phyloP scores from a whole-genome alignment of 2,888 invertebrate genomes.

The Steromphala cineraria region DNA sequence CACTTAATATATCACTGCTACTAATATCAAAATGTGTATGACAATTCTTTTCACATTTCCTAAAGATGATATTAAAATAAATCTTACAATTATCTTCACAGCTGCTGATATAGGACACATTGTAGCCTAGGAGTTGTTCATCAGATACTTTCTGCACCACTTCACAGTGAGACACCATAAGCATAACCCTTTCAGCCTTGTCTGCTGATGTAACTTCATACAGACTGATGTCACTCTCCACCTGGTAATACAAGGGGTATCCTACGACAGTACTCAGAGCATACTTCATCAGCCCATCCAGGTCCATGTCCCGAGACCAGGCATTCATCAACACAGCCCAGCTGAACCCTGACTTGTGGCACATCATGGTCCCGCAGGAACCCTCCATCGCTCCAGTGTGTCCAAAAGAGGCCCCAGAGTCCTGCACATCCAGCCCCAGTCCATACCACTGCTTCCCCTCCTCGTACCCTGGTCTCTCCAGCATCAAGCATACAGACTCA shows the following conservation, averaged over 20 bases:
- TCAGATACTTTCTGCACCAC: conserved; percentile 27
- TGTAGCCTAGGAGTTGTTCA: conserved; percentile 39
- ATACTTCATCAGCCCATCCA: conserved; percentile 65
- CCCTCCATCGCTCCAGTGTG: conserved; percentile 72
- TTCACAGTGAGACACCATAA: conserved; percentile 37
- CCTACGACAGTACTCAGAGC: conserved; percentile 47
- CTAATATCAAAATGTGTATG: conserved; percentile 33
- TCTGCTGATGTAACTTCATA: conserved; percentile 41
- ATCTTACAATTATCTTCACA: conserved; percentile 35
- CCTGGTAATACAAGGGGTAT: conserved; percentile 34
- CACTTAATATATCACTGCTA: conserved; percentile 17
- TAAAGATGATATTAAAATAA: conserved; percentile 60
- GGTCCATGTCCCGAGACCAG: conserved; percentile 66
- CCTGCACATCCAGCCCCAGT: conserved; percentile 66
- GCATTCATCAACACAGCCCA: conserved; percentile 69
- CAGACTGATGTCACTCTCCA: neutral
- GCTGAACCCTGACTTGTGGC: conserved; percentile 60
- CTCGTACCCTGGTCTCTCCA: conserved; percentile 52
- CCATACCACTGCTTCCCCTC: conserved; percentile 67
- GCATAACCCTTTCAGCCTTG: conserved; percentile 42
- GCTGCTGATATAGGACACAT: conserved; percentile 40
- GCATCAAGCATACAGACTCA: conserved; percentile 44
- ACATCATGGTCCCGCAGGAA: conserved; percentile 61
- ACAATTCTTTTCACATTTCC: conserved; percentile 26
- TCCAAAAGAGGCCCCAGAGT: conserved; percentile 62